Percentiles rank a stretch among this genome's conserved stretches.
Evolutionary conservation across 2,888 invertebrate species (phyloP).

Genomic region (Nemotelus pantherinus): DNA sequence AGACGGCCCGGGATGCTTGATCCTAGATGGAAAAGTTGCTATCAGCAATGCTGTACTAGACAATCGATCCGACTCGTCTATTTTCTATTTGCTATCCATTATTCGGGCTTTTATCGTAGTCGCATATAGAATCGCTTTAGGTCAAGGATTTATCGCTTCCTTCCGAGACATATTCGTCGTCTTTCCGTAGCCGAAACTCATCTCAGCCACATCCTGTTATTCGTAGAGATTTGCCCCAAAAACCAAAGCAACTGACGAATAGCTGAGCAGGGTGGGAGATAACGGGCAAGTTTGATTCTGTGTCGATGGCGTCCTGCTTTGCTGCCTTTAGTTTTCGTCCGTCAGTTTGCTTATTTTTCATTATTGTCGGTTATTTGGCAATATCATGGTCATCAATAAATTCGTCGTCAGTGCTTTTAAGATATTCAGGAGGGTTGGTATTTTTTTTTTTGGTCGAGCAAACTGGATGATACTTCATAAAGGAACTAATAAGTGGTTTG

Average conservation of each 20-base stretch:
- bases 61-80: conserved; percentile 10
- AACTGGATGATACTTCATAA: not conserved
- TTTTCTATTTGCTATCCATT: conserved; percentile 12
- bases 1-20: not conserved
- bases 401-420: conserved; percentile 31
- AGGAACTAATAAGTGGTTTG: conserved; percentile 30
- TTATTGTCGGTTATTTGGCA: conserved; percentile 32
- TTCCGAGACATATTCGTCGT: conserved; percentile 41
- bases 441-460: conserved; percentile 2
- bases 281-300: conserved; percentile 6
- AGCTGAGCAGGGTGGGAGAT: not conserved
- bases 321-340: conserved; percentile 7
- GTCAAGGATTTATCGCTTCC: conserved; percentile 47
- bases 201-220: conserved; percentile 11
- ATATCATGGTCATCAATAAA: conserved; percentile 30
- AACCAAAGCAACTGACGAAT: too few relatives aligned
- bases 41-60: conserved; percentile 6
- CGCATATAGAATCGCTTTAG: conserved; percentile 44
- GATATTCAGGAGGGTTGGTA: conserved; percentile 27
- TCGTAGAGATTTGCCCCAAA: not conserved
- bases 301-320: not conserved
- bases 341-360: conserved; percentile 41
- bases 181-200: conserved; percentile 20
- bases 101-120: conserved; percentile 37
- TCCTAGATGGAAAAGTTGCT: conserved; percentile 3